Conservation (phyloP, 2,888 invertebrate genomes). For the Raillietiella orientalis region DNA sequence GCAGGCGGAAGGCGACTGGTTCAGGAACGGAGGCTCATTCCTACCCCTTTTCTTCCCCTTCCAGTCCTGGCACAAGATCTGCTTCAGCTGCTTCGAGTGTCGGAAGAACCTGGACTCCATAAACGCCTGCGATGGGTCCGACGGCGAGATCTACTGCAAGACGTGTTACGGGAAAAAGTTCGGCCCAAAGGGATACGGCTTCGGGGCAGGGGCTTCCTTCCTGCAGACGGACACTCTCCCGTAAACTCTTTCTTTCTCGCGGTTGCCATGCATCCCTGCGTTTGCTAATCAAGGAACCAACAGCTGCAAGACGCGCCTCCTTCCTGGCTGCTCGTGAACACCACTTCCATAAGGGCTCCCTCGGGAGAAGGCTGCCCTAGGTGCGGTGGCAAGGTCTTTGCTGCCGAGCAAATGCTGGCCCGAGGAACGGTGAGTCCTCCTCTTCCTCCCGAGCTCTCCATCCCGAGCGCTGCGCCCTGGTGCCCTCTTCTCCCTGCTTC, state of each 20-base stretch:
- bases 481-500: too few species aligned
- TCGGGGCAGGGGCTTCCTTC: conserved; percentile 78
- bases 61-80: conserved; percentile 23
- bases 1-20: too few species aligned
- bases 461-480: too few species aligned
- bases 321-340: too few species aligned
- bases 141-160: conserved; percentile 89
- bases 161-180: conserved; percentile 81
- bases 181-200: conserved; percentile 88
- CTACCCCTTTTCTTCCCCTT: too few species aligned
- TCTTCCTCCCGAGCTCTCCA: too few species aligned
- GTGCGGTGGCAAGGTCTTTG: conserved; percentile 80
- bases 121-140: conserved; percentile 72
- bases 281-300: too few species aligned
- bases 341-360: conserved; percentile 44
- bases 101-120: conserved; percentile 58
- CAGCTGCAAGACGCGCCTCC: too few species aligned
- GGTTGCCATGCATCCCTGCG: too few species aligned
- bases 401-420: conserved; percentile 82
- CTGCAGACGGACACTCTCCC: conserved; percentile 62
- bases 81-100: conserved; percentile 71
- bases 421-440: conserved; percentile 72
- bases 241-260: conserved; percentile 28
- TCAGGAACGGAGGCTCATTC: too few species aligned
- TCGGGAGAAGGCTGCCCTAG: conserved; percentile 64